These are phyloP conservation scores for Setophaga kirtlandii DNA, from an alignment of 2,113 vertebrate species.

Conservation along the genomic window DNA sequence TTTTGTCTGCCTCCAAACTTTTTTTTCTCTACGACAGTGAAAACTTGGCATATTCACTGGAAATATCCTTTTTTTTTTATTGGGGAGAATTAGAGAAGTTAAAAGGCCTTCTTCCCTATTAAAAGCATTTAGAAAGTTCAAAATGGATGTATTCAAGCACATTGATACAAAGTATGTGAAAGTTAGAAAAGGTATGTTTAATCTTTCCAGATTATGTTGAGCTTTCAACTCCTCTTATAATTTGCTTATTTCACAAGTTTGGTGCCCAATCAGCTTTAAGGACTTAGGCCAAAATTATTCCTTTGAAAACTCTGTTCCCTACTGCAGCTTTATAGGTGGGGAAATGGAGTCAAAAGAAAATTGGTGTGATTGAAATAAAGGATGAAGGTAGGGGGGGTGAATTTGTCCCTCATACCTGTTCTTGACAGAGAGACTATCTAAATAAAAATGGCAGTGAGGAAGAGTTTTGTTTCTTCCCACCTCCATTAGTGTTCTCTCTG, in stretches of 20 bases:
- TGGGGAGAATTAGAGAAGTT: neutral
- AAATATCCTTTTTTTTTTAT: neutral
- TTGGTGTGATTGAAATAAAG: neutral
- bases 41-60: slow-evolving; percentile 32
- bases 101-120: neutral
- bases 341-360: neutral
- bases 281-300: neutral
- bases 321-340: neutral
- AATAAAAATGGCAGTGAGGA: neutral
- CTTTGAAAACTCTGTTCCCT: neutral
- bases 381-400: neutral
- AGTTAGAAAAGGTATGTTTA: neutral
- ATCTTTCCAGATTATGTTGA: neutral
- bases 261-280: neutral
- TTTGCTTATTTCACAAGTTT: neutral
- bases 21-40: neutral
- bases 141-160: neutral
- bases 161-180: neutral
- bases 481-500: neutral
- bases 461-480: neutral
- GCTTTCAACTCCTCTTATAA: neutral
- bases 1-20: neutral
- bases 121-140: neutral
- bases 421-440: neutral
- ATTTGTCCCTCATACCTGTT: neutral